phyloP scores from a whole-genome alignment of 2,797 vertebrate genomes.

The Lates japonicus region DNA sequence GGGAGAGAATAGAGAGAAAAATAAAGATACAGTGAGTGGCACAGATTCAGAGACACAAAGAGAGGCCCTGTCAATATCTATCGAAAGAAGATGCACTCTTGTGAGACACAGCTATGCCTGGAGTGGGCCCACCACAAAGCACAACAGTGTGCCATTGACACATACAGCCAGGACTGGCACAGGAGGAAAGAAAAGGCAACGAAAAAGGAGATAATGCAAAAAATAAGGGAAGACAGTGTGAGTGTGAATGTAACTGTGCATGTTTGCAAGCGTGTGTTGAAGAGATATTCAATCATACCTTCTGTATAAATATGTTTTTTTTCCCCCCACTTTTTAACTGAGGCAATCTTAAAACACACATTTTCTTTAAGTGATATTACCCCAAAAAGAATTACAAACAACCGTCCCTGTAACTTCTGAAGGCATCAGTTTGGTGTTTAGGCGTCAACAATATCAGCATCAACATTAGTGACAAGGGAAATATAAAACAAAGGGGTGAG shows the following conservation, averaged over 20 bases:
- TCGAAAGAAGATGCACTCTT: conserved; percentile 63
- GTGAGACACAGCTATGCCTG: conserved; percentile 67
- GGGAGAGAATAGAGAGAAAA: conserved; percentile 47
- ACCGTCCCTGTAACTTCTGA: conserved; percentile 64
- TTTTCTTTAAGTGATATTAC: not conserved
- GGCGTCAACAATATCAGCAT: conserved; percentile 67
- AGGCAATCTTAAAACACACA: conserved; percentile 13
- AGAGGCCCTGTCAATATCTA: conserved; percentile 64
- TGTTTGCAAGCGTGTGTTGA: conserved; percentile 15
- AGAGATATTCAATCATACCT: conserved; percentile 32
- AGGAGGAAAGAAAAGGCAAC: conserved; percentile 61
- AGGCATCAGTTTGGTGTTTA: conserved; percentile 86
- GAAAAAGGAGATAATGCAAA: conserved; percentile 61
- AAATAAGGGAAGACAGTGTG: conserved; percentile 44
- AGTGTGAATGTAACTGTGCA: not conserved
- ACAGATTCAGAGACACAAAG: conserved; percentile 57
- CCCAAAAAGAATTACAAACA: conserved; percentile 13
- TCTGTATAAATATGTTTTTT: conserved; percentile 20
- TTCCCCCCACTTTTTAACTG: not conserved
- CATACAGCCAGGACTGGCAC: conserved; percentile 57
- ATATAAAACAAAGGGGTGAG: conserved; percentile 44
- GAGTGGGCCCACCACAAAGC: conserved; percentile 61
- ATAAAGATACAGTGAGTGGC: conserved; percentile 61
- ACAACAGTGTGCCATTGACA: conserved; percentile 65
- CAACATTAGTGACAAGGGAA: conserved; percentile 53